Evolutionary conservation across 2,113 vertebrate species (phyloP).

Genomic region (Coracopsis vasa): DNA sequence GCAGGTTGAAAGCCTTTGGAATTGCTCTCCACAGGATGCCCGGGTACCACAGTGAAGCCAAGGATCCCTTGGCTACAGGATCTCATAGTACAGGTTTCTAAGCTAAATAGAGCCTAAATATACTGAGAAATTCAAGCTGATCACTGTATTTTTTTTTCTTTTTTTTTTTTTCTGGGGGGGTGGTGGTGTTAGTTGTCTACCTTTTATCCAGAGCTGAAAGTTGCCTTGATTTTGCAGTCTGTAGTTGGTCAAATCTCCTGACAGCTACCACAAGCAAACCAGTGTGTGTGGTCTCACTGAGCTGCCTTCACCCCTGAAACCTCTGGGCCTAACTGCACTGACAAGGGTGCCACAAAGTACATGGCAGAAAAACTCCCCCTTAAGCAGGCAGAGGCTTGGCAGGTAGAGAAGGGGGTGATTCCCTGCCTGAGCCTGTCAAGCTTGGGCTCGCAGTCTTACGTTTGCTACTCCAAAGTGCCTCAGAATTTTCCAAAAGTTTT

Average conservation of each 20-base stretch:
- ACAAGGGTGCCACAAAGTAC: background rate
- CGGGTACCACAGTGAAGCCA: background rate
- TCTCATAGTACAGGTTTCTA: background rate
- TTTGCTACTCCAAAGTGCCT: background rate
- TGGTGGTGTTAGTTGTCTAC: too few species aligned
- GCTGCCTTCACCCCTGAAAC: background rate
- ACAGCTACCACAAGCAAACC: background rate
- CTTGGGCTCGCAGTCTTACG: background rate
- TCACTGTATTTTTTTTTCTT: background rate
- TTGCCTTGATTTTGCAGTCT: background rate
- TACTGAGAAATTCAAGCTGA: background rate
- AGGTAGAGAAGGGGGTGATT: background rate
- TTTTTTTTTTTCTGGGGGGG: background rate
- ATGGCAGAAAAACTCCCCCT: background rate
- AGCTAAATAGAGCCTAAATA: background rate
- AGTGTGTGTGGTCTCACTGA: background rate
- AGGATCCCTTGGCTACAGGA: background rate
- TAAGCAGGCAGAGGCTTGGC: background rate
- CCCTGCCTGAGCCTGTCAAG: background rate
- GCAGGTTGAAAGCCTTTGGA: background rate
- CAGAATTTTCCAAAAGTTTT: background rate
- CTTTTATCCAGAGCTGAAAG: background rate
- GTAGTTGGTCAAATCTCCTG: background rate
- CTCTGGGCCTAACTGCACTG: background rate
- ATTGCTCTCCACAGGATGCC: background rate